A percentile compares a stretch with the other conserved stretches of the same genome.
Conservation (phyloP, 1,140 invertebrate genomes). For the Hylaeus volcanicus region DNA sequence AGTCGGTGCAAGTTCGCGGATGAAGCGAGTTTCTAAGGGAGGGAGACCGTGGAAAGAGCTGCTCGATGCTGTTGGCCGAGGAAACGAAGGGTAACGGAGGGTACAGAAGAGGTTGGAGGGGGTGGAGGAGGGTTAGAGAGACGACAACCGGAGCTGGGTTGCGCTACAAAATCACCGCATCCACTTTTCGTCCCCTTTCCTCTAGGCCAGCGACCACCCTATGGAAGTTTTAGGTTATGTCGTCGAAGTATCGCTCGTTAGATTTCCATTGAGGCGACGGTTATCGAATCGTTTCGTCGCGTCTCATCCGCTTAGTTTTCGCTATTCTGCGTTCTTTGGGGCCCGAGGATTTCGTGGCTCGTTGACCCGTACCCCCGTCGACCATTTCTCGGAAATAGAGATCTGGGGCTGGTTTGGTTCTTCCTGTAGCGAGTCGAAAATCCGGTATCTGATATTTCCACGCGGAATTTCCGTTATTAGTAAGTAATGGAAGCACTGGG, state of each 20-base stretch:
- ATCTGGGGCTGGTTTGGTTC: too few species aligned
- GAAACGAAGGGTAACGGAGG: neutral
- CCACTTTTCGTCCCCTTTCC: constrained; percentile 7
- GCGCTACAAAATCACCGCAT: constrained; percentile 51
- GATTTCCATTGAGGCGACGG: constrained; percentile 27
- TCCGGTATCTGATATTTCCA: constrained; percentile 41
- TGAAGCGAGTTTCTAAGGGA: constrained; percentile 47
- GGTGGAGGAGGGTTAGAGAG: neutral
- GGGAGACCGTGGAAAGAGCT: constrained; percentile 23
- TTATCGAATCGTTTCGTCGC: constrained; percentile 26
- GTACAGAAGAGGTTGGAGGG: too few species aligned
- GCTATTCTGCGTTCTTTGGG: too few species aligned
- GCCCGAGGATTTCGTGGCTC: too few species aligned
- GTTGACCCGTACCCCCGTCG: too few species aligned
- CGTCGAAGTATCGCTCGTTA: constrained; percentile 48
- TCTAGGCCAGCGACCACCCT: neutral
- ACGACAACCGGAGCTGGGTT: constrained; percentile 5
- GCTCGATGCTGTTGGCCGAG: neutral
- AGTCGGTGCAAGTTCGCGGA: constrained; percentile 49
- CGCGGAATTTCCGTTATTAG: constrained; percentile 55
- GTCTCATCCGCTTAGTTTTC: too few species aligned
- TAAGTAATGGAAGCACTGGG: constrained; percentile 28
- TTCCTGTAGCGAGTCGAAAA: too few species aligned
- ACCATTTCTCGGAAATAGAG: neutral
- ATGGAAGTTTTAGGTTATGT: constrained; percentile 48